Percentiles rank a stretch among this genome's conserved stretches.
Evolutionary conservation across 2,113 vertebrate species (phyloP).

Genomic region (Thunnus maccoyii): DNA sequence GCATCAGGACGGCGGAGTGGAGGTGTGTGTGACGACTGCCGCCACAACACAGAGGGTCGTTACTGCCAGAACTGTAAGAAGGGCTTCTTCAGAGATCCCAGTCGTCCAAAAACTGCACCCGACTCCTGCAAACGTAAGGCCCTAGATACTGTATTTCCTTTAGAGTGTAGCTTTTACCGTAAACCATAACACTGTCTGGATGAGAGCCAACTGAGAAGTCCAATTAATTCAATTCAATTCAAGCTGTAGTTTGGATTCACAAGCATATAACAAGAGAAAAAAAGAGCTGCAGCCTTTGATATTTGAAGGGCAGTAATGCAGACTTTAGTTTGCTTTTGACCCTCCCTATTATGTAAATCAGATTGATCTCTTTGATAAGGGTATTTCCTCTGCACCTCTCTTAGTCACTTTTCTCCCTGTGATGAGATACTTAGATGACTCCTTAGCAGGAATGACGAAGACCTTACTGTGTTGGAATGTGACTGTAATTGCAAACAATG

Average conservation of each 20-base stretch:
- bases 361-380: conserved; percentile 45
- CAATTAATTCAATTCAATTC: conserved; percentile 22
- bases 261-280: no score
- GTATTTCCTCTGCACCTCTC: conserved; percentile 15
- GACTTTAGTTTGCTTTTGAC: conserved; percentile 37
- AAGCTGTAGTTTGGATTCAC: no score
- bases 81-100: conserved; percentile 92
- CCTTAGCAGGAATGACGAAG: conserved; percentile 26
- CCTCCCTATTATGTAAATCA: conserved; percentile 36
- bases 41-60: conserved; percentile 92
- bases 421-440: conserved; percentile 39
- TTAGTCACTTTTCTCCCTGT: conserved; percentile 22
- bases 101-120: conserved; percentile 85
- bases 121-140: conserved; percentile 93
- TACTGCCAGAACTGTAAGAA: conserved; percentile 92
- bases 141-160: background rate
- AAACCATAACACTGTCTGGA: conserved; percentile 28
- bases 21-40: conserved; percentile 90
- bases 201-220: conserved; percentile 39
- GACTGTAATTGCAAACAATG: conserved; percentile 69
- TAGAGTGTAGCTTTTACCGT: background rate
- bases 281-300: conserved; percentile 44
- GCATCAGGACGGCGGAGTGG: conserved; percentile 89
- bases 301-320: conserved; percentile 31
- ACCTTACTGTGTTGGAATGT: conserved; percentile 62